Evolutionary conservation across 1,140 invertebrate species (phyloP).

Genomic region (Eubasilissa regina): DNA sequence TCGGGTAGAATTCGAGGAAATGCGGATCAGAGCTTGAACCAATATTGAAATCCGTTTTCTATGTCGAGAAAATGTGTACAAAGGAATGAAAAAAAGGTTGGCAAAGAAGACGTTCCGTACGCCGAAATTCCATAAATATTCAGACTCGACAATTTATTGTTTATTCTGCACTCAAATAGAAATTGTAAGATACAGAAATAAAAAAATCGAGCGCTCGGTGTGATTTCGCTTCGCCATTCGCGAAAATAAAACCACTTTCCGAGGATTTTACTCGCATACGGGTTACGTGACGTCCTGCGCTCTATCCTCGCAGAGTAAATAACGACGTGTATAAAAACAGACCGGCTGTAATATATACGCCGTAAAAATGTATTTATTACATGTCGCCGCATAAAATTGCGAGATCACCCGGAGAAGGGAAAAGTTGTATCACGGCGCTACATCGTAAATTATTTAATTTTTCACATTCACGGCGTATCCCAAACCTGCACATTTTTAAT

Average conservation of each 20-base stretch:
- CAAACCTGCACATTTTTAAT: conserved; percentile 3
- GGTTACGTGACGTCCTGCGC: neutral
- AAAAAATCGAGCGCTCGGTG: conserved; percentile 1
- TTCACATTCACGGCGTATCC: conserved; percentile 11
- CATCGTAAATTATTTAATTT: conserved; percentile 42
- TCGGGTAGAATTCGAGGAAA: too few relatives aligned
- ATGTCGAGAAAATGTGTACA: neutral
- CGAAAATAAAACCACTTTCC: conserved; percentile 3
- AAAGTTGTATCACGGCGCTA: conserved; percentile 5
- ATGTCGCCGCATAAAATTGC: conserved; percentile 6
- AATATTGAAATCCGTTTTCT: neutral
- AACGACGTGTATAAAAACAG: conserved; percentile 39
- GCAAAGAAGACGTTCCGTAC: neutral
- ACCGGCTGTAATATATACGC: conserved; percentile 43
- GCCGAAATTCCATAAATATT: too few relatives aligned
- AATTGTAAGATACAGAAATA: conserved; percentile 17
- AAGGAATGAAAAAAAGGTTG: neutral
- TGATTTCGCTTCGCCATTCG: conserved; percentile 9
- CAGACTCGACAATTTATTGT: too few relatives aligned
- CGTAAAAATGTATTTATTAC: conserved; percentile 39
- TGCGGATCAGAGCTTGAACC: too few relatives aligned
- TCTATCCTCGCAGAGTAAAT: neutral
- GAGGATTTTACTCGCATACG: conserved; percentile 5
- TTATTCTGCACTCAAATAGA: conserved; percentile 20
- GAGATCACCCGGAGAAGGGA: conserved; percentile 4